These are phyloP conservation scores for Melanotaenia pygmaea DNA, from an alignment of 2,797 vertebrate genomes.

Conservation along the genomic window DNA sequence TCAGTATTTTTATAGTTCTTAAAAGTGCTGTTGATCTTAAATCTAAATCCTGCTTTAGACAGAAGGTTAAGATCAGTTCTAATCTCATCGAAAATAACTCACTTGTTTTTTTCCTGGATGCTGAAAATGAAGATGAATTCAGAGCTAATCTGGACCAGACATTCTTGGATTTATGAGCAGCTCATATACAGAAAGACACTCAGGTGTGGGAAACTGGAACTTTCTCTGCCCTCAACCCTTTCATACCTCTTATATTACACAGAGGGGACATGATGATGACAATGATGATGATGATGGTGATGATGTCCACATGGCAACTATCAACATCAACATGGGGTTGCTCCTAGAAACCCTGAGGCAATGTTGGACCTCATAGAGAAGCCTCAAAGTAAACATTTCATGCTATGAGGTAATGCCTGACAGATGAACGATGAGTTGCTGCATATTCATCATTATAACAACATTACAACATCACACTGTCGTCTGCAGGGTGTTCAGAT, in stretches of 20 bases:
- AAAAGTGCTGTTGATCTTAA: too few relatives aligned
- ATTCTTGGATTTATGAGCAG: neutral
- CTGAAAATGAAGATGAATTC: neutral
- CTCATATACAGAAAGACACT: too few relatives aligned
- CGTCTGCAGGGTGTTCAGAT: neutral
- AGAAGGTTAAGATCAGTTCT: too few relatives aligned
- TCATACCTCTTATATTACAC: neutral
- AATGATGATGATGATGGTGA: too few relatives aligned
- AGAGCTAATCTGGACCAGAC: neutral
- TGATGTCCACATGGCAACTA: neutral
- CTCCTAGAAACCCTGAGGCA: neutral
- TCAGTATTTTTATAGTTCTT: too few relatives aligned
- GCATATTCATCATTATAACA: constrained; percentile 33
- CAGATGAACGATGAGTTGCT: neutral
- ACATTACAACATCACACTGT: neutral
- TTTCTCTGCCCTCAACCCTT: neutral
- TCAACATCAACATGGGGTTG: constrained; percentile 36
- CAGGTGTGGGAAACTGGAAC: neutral
- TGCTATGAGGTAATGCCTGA: neutral
- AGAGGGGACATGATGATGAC: neutral
- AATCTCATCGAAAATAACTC: neutral
- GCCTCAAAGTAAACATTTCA: neutral
- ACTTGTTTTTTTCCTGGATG: neutral
- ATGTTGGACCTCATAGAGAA: neutral
- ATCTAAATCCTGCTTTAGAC: too few relatives aligned